Evolutionary conservation across 2,797 vertebrate genomes (phyloP), one percentile per base, ranked within the genome.

Genomic region (Oryzias sinensis): DNA sequence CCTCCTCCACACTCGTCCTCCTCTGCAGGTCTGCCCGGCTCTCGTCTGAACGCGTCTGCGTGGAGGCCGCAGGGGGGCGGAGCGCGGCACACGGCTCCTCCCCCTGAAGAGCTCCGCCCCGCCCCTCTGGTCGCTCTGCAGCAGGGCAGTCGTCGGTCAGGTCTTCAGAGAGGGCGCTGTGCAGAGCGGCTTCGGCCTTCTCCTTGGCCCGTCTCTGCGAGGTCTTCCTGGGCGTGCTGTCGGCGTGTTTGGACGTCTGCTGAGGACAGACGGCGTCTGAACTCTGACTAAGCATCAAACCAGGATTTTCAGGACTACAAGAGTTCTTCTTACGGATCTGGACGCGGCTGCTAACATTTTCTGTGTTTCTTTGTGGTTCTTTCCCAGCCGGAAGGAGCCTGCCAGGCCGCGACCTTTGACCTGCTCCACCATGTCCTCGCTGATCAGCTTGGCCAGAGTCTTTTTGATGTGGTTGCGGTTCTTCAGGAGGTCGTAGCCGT

Each of bases 341-440:
- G 90, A 87, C 9, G 85, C 67, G 53, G 24, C 65, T 13, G 80
- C 59, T 9, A 56, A 62, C 1, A 74, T 88, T 71, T 84, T 92
- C 87, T 94, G 94, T 17, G 92, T 91, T 53, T 97, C 95, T 77
- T 93, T 97, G 81, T 94, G 98, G 59, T 98, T 99, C 87, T 94
- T 97, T 5, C 96, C 96, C 68, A 99, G 74, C 63, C 93, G 95
- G 77, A 99, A 99, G 15, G 97, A 98, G 0, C 96, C 97, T 6
- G 94, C 93, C 81, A 98, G 87, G 58, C 97, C 97, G 18, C 96
- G 94, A 59, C 97, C 97, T 92, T 96, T 99, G 74, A 97, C 93
- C 77, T 94, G 93, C 65, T 94, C 89, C 20, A 99, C 93, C 67
- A 96, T 74, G 54, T 93, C 91, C 70, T 98, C 95, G 0, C 91